Base-by-base conservation (phyloP, 2,888 invertebrate species). In the Elgonia sp. region DNA sequence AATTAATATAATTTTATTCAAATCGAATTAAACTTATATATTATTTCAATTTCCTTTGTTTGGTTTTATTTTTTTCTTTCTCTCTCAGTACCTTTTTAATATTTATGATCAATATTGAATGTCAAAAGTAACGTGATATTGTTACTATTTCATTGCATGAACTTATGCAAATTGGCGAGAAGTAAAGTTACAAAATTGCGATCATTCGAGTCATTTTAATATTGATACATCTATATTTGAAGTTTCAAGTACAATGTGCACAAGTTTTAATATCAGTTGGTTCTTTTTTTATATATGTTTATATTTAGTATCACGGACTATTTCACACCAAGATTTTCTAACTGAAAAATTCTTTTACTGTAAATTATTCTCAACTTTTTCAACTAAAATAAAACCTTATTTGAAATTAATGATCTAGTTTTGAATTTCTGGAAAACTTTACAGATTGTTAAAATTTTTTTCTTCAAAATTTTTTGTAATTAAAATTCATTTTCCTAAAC, bases 181-280 rank as follows among this genome's bases (percentile, higher is more conserved):
- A 83, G 40, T 69, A 62, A n/a, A 84, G 53, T 76, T 70, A 39
- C 53, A 69, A 63, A 76, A 84, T 46, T 76, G 69, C 67, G n/a
- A 75, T 72, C 53, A 63, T n/a, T 76, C 57, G 18, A 57, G 20
- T 8, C 18, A 3, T 39, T 65, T 72, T 67, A 83, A 57, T 83
- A 83, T 83, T 73, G 57, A 67, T 83, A 67, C 57, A 55, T 73
- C 67, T 81, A 80, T 72, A 80, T 73, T 73, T 82, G 50, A 73
- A 82, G 60, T 81, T 81, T 82, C 73, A 73, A 82, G 73, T 73
- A 73, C 73, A 73, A 55, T 55, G 40, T 55, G 65, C 5, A 3
- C 39, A 70, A 70, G 46, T 69, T 80, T 76, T 29, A 16, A 29
- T n/a, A n/a, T 65, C n/a, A n/a, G 20, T 67, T 21, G 14, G 20